Evolutionary conservation across 2,113 vertebrate species (phyloP), one percentile per base, ranked within the genome.

Genomic region (Myrmecophaga tridactyla): DNA sequence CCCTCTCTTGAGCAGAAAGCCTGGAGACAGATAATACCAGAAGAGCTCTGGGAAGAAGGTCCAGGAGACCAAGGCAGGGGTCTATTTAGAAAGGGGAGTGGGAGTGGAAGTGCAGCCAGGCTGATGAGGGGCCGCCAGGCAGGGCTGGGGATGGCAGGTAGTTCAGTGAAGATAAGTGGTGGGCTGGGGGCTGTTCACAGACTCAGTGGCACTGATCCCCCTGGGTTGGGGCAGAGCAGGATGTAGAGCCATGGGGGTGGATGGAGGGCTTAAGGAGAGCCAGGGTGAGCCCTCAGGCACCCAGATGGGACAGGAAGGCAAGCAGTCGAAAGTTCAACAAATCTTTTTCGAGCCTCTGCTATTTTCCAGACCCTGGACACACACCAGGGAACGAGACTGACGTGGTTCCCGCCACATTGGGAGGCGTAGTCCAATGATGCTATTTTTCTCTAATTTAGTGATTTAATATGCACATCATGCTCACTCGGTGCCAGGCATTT

Each of bases 191-290:
- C 72, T 3, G 4, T 63, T 43, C n/a, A 18, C 20, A 18, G 73
- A 31, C 7, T 14, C 5, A 6, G 2, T 12, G 23, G 12, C 2
- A 0, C 12, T 17, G 39, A 62, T n/a, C 70, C 6, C 13, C 25
- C 31, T 17, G 29, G 60, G 31, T 67, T 46, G 58, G 51, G 39
- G 23, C 5, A 9, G 70, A 21, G 3, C 7, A 43, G 31, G 6
- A 0, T 73, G 58, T n/a, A 65, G 75, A 56, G n/a, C 29, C 3
- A 3, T 34, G 18, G 62, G 8, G 25, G 20, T 67, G 11, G 65
- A 34, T 27, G 43, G 76, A 27, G 34, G 11, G 21, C 34, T 51
- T 85, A 13, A 31, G 72, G 39, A 29, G 23, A 67, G 39, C 43
- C 15, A 13, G 2, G 48, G 56, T 58, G 56, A 58, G 8, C 5